phyloP scores from a whole-genome alignment of 2,113 vertebrate species.

The Puffinus mauretanicus region DNA sequence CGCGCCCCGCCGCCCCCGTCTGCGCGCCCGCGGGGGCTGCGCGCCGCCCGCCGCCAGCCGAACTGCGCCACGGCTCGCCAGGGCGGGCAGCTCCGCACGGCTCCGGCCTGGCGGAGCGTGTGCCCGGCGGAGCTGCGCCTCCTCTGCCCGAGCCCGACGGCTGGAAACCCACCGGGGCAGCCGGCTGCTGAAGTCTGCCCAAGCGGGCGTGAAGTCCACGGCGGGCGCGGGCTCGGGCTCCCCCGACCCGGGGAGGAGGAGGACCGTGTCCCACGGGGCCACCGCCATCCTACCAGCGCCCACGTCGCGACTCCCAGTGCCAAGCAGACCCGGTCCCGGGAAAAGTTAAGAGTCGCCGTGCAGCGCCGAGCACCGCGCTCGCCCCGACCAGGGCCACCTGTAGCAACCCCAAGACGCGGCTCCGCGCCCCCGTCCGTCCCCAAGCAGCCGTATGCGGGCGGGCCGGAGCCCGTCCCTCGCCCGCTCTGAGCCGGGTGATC shows the following conservation, averaged over 20 bases:
- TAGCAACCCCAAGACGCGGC: neutral
- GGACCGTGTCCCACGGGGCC: neutral
- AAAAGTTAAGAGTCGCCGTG: constrained; percentile 1
- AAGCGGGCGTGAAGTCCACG: neutral
- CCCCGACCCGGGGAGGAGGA: neutral
- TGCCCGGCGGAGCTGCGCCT: too few relatives aligned
- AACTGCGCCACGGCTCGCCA: too few relatives aligned
- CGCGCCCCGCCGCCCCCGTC: too few relatives aligned
- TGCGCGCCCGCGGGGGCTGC: too few relatives aligned
- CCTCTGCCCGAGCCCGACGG: too few relatives aligned
- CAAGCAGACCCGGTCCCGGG: neutral
- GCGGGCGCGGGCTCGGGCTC: neutral
- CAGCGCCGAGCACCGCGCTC: neutral
- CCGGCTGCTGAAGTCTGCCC: neutral
- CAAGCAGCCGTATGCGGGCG: neutral
- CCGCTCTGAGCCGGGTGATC: neutral
- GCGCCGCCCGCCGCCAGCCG: too few relatives aligned
- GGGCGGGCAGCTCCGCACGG: too few relatives aligned
- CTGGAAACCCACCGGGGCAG: neutral
- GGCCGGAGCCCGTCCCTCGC: neutral
- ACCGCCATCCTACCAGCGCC: neutral
- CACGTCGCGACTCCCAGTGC: neutral
- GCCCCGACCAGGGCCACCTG: constrained; percentile 5
- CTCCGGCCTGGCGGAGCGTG: too few relatives aligned
- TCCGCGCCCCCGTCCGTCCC: neutral